Evolutionary conservation across 2,797 vertebrate genomes (phyloP).

Genomic region (Phalloptychus januarius): DNA sequence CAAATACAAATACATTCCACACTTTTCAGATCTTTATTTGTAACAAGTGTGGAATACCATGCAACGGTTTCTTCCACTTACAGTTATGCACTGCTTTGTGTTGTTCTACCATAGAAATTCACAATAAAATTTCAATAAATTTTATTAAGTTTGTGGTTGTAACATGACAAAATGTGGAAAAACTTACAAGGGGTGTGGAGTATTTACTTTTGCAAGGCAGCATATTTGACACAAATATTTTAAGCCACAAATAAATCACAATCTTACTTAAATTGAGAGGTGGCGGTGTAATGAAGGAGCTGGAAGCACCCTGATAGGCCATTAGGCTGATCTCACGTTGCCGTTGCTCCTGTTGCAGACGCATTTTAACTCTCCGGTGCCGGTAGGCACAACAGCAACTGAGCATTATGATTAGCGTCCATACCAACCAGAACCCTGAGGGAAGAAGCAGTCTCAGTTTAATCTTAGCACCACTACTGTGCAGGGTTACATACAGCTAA

Average conservation of each 20-base stretch:
- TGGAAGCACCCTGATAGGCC: constrained; percentile 87
- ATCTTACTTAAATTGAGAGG: constrained; percentile 83
- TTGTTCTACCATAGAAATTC: not conserved
- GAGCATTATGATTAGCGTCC: constrained; percentile 88
- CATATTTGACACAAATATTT: not conserved
- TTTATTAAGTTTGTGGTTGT: not conserved
- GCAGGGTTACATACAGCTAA: not conserved
- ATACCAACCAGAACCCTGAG: constrained; percentile 88
- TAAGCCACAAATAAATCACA: not conserved
- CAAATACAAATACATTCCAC: not conserved
- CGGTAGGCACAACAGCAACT: constrained; percentile 88
- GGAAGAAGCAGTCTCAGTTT: constrained; percentile 7
- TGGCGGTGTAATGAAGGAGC: constrained; percentile 81
- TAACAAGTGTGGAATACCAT: not conserved
- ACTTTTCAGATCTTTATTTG: not conserved
- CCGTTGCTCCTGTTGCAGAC: constrained; percentile 86
- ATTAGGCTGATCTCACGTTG: constrained; percentile 88
- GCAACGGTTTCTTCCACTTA: not conserved
- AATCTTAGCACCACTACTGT: not conserved
- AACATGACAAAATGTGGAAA: not conserved
- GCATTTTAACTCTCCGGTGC: constrained; percentile 87
- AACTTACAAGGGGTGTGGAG: not conserved
- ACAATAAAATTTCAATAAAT: not conserved
- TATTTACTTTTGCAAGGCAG: not conserved
- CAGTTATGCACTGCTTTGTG: not conserved